Conservation (phyloP, 2,113 vertebrate genomes). For the Puffinus mauretanicus region DNA sequence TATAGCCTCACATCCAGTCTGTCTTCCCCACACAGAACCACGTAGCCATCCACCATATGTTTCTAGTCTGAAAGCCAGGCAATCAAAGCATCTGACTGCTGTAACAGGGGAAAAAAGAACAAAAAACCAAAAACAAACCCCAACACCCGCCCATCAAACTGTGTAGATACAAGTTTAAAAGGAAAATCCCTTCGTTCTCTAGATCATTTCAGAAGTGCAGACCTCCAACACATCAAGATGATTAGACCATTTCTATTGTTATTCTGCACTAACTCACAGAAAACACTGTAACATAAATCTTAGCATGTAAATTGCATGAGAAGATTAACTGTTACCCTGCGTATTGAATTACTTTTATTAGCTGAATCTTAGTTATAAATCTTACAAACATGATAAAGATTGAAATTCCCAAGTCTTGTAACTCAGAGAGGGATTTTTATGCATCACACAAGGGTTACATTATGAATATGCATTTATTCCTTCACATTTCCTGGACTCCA, state of each 20-base stretch:
- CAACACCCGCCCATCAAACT: fast-evolving
- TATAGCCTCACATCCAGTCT: background rate
- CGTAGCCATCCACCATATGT: background rate
- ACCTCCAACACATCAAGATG: background rate
- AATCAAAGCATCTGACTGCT: background rate
- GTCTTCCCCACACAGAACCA: background rate
- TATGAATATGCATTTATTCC: background rate
- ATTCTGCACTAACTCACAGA: background rate
- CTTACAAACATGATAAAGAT: background rate
- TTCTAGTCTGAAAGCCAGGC: background rate
- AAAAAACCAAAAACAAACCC: background rate
- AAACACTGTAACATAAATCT: background rate
- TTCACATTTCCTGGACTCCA: background rate
- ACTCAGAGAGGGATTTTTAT: background rate
- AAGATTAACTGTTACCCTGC: background rate
- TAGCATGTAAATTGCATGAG: background rate
- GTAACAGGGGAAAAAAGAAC: fast-evolving
- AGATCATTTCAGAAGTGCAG: background rate
- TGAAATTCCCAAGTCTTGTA: background rate
- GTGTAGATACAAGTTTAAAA: background rate
- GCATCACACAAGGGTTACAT: background rate
- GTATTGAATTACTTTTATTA: background rate
- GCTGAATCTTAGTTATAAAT: background rate
- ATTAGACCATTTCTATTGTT: background rate
- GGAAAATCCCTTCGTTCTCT: background rate